phyloP scores from a whole-genome alignment of 2,888 invertebrate species.

The Pilophorus perplexus region DNA sequence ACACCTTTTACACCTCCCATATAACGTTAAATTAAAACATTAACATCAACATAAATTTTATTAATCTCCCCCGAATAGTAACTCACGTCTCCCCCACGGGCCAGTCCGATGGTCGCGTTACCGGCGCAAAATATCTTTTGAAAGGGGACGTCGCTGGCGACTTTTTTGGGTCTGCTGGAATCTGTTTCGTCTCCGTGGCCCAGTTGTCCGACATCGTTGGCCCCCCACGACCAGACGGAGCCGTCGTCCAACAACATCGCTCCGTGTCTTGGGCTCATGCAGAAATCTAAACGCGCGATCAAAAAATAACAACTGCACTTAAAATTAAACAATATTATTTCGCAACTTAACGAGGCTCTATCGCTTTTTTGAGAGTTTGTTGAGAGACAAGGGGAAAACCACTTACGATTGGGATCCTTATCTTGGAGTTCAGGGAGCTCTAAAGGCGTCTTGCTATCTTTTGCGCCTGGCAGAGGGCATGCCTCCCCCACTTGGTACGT shows the following conservation, averaged over 20 bases:
- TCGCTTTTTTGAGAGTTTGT: no score
- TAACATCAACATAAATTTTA: no score
- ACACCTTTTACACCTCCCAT: no score
- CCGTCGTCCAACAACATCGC: constrained; percentile 19
- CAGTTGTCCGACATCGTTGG: constrained; percentile 25
- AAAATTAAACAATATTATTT: no score
- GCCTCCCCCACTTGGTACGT: constrained; percentile 24
- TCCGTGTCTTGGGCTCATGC: constrained; percentile 11
- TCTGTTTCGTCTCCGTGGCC: constrained; percentile 24
- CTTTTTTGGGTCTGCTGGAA: constrained; percentile 1
- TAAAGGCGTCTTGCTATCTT: not conserved
- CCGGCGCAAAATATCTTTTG: not conserved
- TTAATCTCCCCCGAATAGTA: no score
- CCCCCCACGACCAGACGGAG: constrained; percentile 9
- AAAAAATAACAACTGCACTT: no score
- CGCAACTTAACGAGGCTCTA: no score
- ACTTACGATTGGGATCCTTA: constrained; percentile 18
- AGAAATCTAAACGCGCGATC: constrained; percentile 13
- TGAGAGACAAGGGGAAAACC: no score
- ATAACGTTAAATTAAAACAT: no score
- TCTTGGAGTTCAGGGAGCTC: constrained; percentile 14
- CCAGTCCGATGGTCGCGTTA: constrained; percentile 2
- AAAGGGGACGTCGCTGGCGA: constrained; percentile 7
- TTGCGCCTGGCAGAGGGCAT: not conserved
- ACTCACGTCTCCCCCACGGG: constrained; percentile 21